Evolutionary conservation across 2,797 vertebrate genomes (phyloP).

Genomic region (Enteromius unitaeniatus): DNA sequence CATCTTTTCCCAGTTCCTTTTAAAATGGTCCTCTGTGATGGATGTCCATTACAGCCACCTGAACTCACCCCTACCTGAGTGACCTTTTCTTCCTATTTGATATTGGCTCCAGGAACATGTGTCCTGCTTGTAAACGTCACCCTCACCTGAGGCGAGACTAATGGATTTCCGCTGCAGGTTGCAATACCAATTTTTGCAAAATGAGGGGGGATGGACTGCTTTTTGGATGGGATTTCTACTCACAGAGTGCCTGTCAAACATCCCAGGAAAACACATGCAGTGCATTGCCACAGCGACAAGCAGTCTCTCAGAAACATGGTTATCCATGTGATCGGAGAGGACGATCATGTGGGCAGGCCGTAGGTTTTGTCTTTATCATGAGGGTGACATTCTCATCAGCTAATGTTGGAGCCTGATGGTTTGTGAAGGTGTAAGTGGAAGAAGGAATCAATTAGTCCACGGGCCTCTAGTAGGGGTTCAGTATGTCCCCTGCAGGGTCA

Average conservation of each 20-base stretch:
- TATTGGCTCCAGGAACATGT: background rate
- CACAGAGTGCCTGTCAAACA: constrained; percentile 37
- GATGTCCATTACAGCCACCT: background rate
- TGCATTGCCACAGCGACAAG: constrained; percentile 45
- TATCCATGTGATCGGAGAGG: constrained; percentile 26
- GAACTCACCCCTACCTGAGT: background rate
- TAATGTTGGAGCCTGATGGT: background rate
- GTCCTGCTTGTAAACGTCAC: constrained; percentile 3
- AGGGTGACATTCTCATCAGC: background rate
- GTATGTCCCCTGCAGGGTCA: background rate
- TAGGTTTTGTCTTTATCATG: constrained; percentile 13
- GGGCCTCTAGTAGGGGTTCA: background rate
- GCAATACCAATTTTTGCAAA: constrained; percentile 12
- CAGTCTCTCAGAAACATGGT: constrained; percentile 19
- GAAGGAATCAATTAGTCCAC: constrained; percentile 15
- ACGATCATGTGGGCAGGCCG: background rate
- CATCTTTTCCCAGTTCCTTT: background rate
- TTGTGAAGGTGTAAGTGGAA: constrained; percentile 15
- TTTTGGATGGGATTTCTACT: constrained; percentile 41
- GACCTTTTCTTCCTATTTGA: constrained; percentile 5
- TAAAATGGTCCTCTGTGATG: background rate
- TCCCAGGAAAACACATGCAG: constrained; percentile 27
- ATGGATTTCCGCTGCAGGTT: constrained; percentile 16
- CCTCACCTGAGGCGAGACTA: constrained; percentile 17
- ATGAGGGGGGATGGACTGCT: constrained; percentile 15